These are phyloP conservation scores for Alviniconcha strummeri DNA, from an alignment of 2,888 invertebrate genomes.

Conservation along the genomic window DNA sequence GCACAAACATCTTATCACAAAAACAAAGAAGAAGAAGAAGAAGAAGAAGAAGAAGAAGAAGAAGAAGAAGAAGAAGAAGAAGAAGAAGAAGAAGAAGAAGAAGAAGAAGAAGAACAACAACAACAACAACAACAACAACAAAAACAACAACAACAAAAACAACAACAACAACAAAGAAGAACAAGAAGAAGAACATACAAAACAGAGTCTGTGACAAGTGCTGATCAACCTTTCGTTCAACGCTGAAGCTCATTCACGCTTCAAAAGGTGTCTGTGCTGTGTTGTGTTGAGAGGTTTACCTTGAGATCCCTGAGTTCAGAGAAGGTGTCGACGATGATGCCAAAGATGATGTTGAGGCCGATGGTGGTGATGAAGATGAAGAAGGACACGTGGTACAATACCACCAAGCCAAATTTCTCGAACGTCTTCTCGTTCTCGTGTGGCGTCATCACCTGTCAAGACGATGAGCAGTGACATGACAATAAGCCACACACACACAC, in stretches of 20 bases:
- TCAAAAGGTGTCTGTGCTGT: no score
- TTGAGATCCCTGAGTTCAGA: constrained; percentile 73
- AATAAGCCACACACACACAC: background rate
- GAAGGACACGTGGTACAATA: constrained; percentile 72
- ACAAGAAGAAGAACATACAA: no score
- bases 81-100: background rate
- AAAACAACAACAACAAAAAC: background rate
- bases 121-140: background rate
- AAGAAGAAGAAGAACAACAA: background rate
- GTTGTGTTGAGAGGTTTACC: constrained; percentile 49
- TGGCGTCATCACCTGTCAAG: constrained; percentile 57
- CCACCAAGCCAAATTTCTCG: constrained; percentile 67
- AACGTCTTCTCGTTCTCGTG: constrained; percentile 66
- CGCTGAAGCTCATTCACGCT: no score
- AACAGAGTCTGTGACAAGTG: no score
- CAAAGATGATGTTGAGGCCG: constrained; percentile 74
- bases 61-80: no score
- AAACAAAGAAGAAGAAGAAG: no score
- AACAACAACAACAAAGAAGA: background rate
- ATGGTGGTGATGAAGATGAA: constrained; percentile 74
- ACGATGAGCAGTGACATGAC: background rate
- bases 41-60: no score
- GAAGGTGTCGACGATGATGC: constrained; percentile 74
- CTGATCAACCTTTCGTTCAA: no score
- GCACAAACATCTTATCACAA: no score